Evolutionary conservation across 2,113 vertebrate genomes (phyloP).

Genomic region (Noctilio leporinus): DNA sequence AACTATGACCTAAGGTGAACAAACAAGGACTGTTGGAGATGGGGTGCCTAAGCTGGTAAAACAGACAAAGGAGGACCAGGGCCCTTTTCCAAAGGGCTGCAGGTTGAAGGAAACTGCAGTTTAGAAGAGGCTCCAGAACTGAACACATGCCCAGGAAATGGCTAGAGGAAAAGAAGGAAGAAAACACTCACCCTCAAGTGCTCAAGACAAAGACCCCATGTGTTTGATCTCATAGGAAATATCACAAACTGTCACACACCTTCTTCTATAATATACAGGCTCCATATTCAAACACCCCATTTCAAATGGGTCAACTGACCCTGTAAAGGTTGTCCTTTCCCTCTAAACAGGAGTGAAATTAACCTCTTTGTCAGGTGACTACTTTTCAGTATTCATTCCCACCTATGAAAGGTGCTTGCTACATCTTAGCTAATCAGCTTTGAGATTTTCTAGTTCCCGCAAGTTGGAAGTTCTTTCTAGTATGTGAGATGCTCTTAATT

Average conservation of each 20-base stretch:
- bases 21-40: conserved; percentile 71
- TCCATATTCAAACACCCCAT: neutral
- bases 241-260: neutral
- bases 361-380: neutral
- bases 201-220: neutral
- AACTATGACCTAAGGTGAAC: conserved; percentile 75
- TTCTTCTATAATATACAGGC: neutral
- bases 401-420: neutral
- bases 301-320: neutral
- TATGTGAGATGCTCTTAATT: neutral
- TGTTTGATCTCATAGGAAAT: neutral
- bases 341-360: neutral
- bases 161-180: neutral
- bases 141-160: neutral
- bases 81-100: conserved; percentile 38
- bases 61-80: conserved; percentile 64
- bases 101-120: neutral
- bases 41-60: conserved; percentile 69
- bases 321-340: neutral
- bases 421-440: neutral
- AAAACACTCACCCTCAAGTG: neutral
- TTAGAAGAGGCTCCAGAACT: neutral
- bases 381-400: neutral
- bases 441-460: neutral
- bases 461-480: neutral